A percentile compares a stretch with the other conserved stretches of the same genome.
phyloP scores from a whole-genome alignment of 1,140 invertebrate species.

The Macrotrachela quadricornifera region DNA sequence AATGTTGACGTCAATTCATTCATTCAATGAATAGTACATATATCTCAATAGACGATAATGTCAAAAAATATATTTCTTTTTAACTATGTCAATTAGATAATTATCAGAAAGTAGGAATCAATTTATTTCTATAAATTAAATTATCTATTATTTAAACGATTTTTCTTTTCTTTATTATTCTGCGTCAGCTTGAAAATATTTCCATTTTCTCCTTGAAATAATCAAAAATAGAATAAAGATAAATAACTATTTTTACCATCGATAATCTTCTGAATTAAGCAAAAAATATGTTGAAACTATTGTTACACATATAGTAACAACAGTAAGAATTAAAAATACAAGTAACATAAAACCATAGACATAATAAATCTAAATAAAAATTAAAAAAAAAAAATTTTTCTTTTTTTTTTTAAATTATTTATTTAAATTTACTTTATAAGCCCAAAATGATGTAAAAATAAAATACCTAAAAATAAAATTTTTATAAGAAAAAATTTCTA shows the following conservation, averaged over 20 bases:
- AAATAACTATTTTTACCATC: constrained; percentile 46
- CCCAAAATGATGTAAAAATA: constrained; percentile 99
- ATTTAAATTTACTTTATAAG: constrained; percentile 49
- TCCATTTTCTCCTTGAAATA: not conserved
- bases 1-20: too few species aligned
- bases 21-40: too few species aligned
- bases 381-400: constrained; percentile 22
- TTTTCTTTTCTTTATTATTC: not conserved
- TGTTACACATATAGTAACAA: constrained; percentile 93
- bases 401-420: too few species aligned
- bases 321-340: constrained; percentile 80
- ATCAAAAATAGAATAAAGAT: not conserved
- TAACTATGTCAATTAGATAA: too few species aligned
- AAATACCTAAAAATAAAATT: constrained; percentile 54
- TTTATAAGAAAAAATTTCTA: too few species aligned
- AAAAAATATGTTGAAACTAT: constrained; percentile 98
- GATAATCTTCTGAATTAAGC: constrained; percentile 94
- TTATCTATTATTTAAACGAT: not conserved
- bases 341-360: constrained; percentile 99
- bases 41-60: too few species aligned
- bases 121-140: constrained; percentile 5
- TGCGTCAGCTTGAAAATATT: not conserved
- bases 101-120: not conserved
- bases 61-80: too few species aligned
- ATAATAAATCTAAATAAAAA: constrained; percentile 71